Percentiles rank a stretch among this genome's conserved stretches.
Evolutionary conservation across 2,797 vertebrate species (phyloP).

Genomic region (Bryconaethiops microstoma): DNA sequence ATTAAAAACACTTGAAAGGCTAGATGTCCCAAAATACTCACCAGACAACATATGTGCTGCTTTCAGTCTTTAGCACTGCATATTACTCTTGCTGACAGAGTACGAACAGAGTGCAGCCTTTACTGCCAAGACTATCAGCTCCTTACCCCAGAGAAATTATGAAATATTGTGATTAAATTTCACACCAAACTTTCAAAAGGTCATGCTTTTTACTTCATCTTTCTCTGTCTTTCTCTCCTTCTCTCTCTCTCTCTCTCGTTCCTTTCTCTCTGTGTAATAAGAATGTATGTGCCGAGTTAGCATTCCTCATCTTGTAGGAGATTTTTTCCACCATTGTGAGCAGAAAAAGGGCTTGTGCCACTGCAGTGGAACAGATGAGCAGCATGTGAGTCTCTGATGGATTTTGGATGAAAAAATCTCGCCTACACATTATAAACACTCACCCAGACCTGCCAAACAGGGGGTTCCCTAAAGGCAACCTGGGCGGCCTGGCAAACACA

Average conservation of each 20-base stretch:
- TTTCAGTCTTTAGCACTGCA: slow-evolving; percentile 9
- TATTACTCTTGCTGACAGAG: slow-evolving; percentile 18
- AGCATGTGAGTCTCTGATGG: slow-evolving; percentile 42
- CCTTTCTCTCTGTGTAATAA: slow-evolving; percentile 12
- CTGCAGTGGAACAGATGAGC: slow-evolving; percentile 48
- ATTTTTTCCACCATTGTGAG: slow-evolving; percentile 34
- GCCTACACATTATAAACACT: slow-evolving; percentile 29
- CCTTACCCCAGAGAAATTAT: slow-evolving; percentile 16
- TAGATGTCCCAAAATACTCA: not conserved
- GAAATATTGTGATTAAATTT: slow-evolving; percentile 1
- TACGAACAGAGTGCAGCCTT: not conserved
- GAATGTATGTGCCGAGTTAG: slow-evolving; percentile 44
- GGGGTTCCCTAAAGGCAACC: slow-evolving; percentile 41
- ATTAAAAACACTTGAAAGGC: not conserved
- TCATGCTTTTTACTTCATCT: slow-evolving; percentile 9
- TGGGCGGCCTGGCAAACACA: not conserved
- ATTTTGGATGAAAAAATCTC: slow-evolving; percentile 30
- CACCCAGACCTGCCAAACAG: slow-evolving; percentile 45
- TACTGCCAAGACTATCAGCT: not conserved
- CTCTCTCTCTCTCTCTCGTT: not conserved
- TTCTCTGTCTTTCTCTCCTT: not conserved
- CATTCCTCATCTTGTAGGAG: slow-evolving; percentile 37
- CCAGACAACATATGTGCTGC: not conserved
- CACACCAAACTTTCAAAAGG: not conserved
- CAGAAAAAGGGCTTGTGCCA: not conserved